These are phyloP conservation scores for Stegostoma tigrinum DNA, from an alignment of 2,113 vertebrate genomes.

Conservation along the genomic window DNA sequence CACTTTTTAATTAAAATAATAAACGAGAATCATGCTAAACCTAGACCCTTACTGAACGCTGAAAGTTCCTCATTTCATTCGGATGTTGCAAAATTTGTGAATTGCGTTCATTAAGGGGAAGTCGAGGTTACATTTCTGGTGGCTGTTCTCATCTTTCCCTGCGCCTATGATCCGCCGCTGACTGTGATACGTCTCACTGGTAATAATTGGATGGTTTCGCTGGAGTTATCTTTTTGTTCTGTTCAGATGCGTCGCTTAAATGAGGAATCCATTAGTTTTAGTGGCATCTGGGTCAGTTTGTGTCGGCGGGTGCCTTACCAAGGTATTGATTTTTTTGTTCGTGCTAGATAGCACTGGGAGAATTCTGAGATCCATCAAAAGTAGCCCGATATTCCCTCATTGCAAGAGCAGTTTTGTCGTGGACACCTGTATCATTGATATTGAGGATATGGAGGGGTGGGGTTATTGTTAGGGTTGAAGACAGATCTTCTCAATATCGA, in stretches of 20 bases:
- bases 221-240: neutral
- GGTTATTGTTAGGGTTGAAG: neutral
- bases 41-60: neutral
- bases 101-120: neutral
- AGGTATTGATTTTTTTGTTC: neutral
- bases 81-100: neutral
- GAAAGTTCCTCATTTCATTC: neutral
- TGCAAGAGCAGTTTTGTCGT: neutral
- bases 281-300: neutral
- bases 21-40: slow-evolving; percentile 7
- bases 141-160: too few relatives aligned
- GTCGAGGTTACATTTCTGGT: neutral
- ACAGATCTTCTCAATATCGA: slow-evolving; percentile 41
- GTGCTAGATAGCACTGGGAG: neutral
- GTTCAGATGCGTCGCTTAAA: neutral
- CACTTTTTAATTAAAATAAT: neutral
- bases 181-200: neutral
- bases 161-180: neutral
- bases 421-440: neutral
- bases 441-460: neutral
- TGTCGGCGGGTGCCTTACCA: neutral
- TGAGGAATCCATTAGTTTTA: neutral
- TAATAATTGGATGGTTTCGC: neutral
- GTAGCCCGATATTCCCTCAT: neutral
- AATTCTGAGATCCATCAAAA: neutral